These are phyloP conservation scores for Cremastinae sp. DNA, from an alignment of 2,888 invertebrate species.

Conservation along the genomic window DNA sequence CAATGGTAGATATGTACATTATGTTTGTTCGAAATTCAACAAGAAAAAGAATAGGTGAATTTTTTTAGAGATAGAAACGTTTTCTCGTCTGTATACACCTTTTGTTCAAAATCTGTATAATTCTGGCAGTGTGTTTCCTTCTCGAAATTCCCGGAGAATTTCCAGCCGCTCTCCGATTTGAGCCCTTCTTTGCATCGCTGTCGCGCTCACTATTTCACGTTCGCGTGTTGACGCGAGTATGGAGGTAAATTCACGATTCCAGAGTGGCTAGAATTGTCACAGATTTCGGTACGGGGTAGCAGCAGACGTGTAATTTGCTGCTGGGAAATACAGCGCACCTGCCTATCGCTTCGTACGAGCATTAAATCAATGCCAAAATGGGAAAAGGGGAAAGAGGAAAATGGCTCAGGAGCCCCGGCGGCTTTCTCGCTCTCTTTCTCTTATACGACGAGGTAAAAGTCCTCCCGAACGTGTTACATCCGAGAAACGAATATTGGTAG, in stretches of 20 bases:
- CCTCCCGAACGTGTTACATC: constrained; percentile 58
- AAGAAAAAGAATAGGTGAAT: too few species aligned
- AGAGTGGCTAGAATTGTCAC: constrained; percentile 66
- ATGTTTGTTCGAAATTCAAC: too few species aligned
- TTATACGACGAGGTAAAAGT: constrained; percentile 55
- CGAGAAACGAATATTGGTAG: constrained; percentile 61
- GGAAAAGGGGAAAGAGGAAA: constrained; percentile 11
- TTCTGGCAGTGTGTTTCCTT: too few species aligned
- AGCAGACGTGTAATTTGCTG: constrained; percentile 70
- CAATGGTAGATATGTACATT: too few species aligned
- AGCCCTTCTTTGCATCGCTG: not conserved
- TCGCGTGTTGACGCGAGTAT: constrained; percentile 21
- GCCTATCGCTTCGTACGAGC: constrained; percentile 65
- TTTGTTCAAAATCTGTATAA: too few species aligned
- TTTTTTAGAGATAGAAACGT: too few species aligned
- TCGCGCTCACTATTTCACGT: constrained; percentile 12
- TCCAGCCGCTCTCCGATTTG: not conserved
- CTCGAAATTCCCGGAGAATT: too few species aligned
- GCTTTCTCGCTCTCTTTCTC: too few species aligned
- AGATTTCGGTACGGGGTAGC: constrained; percentile 66
- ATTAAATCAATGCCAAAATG: constrained; percentile 67
- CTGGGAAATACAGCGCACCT: constrained; percentile 68
- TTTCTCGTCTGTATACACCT: too few species aligned
- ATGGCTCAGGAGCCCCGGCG: constrained; percentile 53
- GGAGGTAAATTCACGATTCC: not conserved